phyloP scores from a whole-genome alignment of 2,888 invertebrate species.

The Galerucella pusilla region DNA sequence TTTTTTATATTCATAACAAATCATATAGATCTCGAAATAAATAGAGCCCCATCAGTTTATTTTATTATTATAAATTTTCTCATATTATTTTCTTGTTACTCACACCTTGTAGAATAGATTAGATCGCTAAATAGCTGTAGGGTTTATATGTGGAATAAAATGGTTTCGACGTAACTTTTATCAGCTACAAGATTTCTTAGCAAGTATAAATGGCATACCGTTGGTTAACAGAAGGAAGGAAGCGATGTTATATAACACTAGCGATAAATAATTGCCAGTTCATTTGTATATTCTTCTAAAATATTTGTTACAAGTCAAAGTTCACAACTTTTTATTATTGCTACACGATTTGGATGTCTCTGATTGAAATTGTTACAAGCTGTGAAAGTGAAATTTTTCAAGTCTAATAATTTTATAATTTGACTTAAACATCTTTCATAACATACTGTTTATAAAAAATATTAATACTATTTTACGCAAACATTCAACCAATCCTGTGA shows the following conservation, averaged over 20 bases:
- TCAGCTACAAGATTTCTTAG: background rate
- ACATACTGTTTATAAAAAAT: background rate
- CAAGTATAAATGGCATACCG: background rate
- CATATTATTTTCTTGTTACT: background rate
- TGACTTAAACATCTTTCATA: background rate
- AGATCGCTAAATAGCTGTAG: background rate
- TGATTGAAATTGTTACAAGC: slow-evolving; percentile 14
- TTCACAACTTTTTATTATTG: slow-evolving; percentile 35
- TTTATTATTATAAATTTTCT: too few relatives aligned
- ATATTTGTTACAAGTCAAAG: slow-evolving; percentile 34
- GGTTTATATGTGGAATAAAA: background rate
- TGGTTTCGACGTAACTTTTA: background rate
- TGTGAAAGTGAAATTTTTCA: slow-evolving; percentile 23
- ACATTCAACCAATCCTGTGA: too few relatives aligned
- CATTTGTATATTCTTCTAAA: slow-evolving; percentile 15
- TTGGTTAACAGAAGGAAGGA: slow-evolving; percentile 6
- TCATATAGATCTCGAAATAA: too few relatives aligned
- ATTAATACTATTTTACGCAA: too few relatives aligned
- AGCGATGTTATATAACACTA: slow-evolving; percentile 3
- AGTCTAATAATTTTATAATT: background rate
- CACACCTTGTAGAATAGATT: background rate
- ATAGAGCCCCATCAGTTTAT: too few relatives aligned
- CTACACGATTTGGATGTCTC: slow-evolving; percentile 26
- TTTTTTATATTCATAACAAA: too few relatives aligned
- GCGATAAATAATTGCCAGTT: slow-evolving; percentile 17